Conservation (phyloP, 1,140 invertebrate genomes). For the Nephila pilipes region DNA sequence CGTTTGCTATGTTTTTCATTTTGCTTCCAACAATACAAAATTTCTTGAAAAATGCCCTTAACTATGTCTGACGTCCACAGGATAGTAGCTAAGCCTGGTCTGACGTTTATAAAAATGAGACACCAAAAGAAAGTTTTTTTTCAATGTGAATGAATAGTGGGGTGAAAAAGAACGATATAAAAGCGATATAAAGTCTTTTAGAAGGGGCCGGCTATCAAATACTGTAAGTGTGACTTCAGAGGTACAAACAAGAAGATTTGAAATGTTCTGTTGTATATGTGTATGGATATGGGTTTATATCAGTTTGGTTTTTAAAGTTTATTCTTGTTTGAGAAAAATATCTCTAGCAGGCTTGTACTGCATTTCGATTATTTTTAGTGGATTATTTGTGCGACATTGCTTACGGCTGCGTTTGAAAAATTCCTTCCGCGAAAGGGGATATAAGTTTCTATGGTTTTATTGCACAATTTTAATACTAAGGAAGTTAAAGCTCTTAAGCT, state of each 20-base stretch:
- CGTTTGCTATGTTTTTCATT: not conserved
- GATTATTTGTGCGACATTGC: no score
- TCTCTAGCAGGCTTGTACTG: no score
- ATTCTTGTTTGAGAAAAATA: no score
- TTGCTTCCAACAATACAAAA: not conserved
- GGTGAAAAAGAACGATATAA: slow-evolving; percentile 13
- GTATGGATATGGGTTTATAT: no score
- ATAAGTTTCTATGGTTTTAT: no score
- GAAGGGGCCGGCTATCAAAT: slow-evolving; percentile 1
- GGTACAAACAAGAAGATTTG: not conserved
- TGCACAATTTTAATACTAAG: no score
- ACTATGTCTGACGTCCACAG: slow-evolving; percentile 9
- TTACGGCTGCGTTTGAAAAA: no score
- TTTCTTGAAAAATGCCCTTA: slow-evolving; percentile 38
- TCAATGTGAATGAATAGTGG: slow-evolving; percentile 3
- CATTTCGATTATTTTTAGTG: no score
- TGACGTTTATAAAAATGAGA: slow-evolving; percentile 34
- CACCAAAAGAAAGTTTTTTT: not conserved
- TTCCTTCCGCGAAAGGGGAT: no score
- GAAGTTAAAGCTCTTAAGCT: no score
- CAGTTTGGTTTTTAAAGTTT: no score
- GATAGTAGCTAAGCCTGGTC: slow-evolving; percentile 9
- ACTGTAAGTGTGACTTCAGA: not conserved
- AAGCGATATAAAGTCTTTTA: not conserved
- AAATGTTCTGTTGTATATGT: not conserved